Percentiles rank a stretch among this genome's conserved stretches.
These are phyloP conservation scores for Dendrolimus houi DNA, from an alignment of 2,888 invertebrate genomes.

Conservation along the genomic window DNA sequence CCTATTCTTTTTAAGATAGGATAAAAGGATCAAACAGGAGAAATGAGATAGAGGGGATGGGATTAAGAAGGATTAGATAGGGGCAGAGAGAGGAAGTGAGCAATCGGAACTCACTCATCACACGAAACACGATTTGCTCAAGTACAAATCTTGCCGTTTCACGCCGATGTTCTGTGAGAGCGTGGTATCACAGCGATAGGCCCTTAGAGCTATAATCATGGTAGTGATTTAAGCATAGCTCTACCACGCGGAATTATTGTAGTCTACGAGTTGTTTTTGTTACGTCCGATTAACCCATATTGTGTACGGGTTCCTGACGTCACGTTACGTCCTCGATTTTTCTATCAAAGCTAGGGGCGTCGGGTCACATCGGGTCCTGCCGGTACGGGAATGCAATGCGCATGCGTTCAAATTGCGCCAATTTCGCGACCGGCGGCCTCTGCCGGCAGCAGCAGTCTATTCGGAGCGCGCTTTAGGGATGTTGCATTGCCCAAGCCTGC, in stretches of 20 bases:
- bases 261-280: constrained; percentile 51
- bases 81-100: too few relatives aligned
- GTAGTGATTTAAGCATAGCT: too few relatives aligned
- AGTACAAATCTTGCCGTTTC: too few relatives aligned
- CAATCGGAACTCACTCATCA: too few relatives aligned
- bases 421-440: constrained; percentile 69
- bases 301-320: constrained; percentile 64
- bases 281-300: constrained; percentile 65
- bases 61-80: too few relatives aligned
- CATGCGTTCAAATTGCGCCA: constrained; percentile 73
- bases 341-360: constrained; percentile 63
- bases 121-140: too few relatives aligned
- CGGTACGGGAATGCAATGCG: constrained; percentile 55
- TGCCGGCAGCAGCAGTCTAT: constrained; percentile 57
- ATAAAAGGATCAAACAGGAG: too few relatives aligned
- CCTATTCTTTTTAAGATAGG: too few relatives aligned
- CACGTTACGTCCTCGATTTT: constrained; percentile 73
- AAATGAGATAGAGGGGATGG: too few relatives aligned
- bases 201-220: too few relatives aligned
- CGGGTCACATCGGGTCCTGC: constrained; percentile 61
- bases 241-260: background rate
- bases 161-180: too few relatives aligned
- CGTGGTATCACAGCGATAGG: too few relatives aligned
- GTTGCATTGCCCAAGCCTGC: constrained; percentile 52
- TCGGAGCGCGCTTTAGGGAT: constrained; percentile 49